Percentiles rank a stretch among this genome's conserved stretches.
Conservation (phyloP, 2,113 vertebrate genomes). For the Ceuthmochares aereus region DNA sequence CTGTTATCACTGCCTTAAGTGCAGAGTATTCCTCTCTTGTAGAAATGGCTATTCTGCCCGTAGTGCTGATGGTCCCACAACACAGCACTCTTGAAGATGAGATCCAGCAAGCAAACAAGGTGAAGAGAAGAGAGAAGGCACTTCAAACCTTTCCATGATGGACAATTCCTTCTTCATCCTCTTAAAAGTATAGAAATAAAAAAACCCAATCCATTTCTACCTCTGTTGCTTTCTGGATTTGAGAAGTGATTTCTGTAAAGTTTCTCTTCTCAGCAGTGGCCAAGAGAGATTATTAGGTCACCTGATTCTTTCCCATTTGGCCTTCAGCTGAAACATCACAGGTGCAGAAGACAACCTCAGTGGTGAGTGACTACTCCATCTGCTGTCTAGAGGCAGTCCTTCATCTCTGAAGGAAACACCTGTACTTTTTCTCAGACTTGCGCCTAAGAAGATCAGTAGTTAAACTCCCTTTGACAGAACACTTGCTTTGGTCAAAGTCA, state of each 20-base stretch:
- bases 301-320: neutral
- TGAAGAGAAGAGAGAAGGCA: neutral
- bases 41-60: neutral
- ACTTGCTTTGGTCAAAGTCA: neutral
- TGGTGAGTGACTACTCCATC: neutral
- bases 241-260: neutral
- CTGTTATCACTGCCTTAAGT: neutral
- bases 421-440: neutral
- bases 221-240: neutral
- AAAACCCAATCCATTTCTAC: neutral
- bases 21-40: neutral
- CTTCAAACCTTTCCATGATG: neutral
- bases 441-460: neutral
- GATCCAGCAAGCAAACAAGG: neutral
- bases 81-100: neutral
- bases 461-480: neutral
- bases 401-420: neutral
- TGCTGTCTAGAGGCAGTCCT: constrained; percentile 10
- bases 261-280: neutral
- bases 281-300: neutral
- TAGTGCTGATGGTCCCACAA: neutral
- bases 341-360: neutral
- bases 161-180: neutral
- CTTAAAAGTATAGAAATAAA: neutral
- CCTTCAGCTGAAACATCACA: neutral